Evolutionary conservation across 1,140 invertebrate species (phyloP), one percentile per base, ranked within the genome.

Genomic region (Drosophila parvula): DNA sequence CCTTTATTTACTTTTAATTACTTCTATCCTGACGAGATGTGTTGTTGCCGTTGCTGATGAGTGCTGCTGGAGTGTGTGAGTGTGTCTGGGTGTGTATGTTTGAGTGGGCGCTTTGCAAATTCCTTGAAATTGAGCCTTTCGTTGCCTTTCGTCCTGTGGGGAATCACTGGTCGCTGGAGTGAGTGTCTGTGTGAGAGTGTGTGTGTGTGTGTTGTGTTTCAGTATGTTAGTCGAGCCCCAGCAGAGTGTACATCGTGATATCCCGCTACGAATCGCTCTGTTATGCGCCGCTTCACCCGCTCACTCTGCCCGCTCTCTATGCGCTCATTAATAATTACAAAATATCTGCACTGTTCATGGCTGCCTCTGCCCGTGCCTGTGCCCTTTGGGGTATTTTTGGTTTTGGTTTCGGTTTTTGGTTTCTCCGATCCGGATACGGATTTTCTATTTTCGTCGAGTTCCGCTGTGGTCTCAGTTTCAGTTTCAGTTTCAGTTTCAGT

Each of bases 71-170:
- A 28, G 32, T 43, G 61, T 64, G 40, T 48, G n/a, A n/a, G 50
- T 47, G 18, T 45, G 30, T 32, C 32, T 30, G 34, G 32, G 38
- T 12, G 41, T 32, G 34, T 18, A 27, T 27, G 41, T 56, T 41
- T 45, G 27, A 75, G 55, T 51, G 62, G 38, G 60, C 55, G 55
- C 70, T 65, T 74, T 68, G 79, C 67, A 67, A 81, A 78, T 81
- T 81, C 79, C 74, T 77, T 81, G 73, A 81, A 81, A 81, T 81
- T 81, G 79, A 81, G 79, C 74, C 74, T 81, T 79, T 79, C 57
- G 78, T 74, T 82, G 79, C 50, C 77, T 77, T 55, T 64, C 70
- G 73, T 74, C 74, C 74, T 77, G 74, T 77, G 74, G 74, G 74
- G 73, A 77, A 59, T 69, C 74, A 34, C 36, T 56, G 40, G 22